A percentile compares a stretch with the other conserved stretches of the same genome.
phyloP scores from a whole-genome alignment of 2,797 vertebrate species.

The Aphelocoma californica region DNA sequence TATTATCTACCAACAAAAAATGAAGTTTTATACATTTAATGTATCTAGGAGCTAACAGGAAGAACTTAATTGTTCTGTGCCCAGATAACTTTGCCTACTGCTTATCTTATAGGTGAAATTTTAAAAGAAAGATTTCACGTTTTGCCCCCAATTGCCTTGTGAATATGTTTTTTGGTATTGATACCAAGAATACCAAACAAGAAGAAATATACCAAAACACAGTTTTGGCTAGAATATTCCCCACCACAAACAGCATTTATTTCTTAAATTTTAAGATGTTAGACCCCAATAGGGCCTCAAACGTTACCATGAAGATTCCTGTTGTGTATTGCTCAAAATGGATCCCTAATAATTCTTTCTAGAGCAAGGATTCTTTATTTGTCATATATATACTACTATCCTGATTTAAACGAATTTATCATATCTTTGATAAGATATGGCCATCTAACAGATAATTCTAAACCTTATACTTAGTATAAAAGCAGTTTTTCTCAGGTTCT shows the following conservation, averaged over 20 bases:
- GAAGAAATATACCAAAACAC: background rate
- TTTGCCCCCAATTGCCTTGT: background rate
- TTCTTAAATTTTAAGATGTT: background rate
- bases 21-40: background rate
- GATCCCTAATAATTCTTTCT: background rate
- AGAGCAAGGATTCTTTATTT: background rate
- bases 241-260: background rate
- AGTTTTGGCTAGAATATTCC: background rate
- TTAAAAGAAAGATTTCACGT: background rate
- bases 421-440: background rate
- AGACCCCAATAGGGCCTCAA: background rate
- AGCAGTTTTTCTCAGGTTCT: background rate
- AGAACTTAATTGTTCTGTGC: background rate
- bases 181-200: background rate
- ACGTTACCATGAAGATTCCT: accelerated
- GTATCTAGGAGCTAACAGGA: background rate
- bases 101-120: background rate
- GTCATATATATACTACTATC: background rate
- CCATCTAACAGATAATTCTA: background rate
- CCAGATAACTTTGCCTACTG: background rate
- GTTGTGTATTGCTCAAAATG: background rate
- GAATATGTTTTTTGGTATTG: background rate
- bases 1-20: background rate
- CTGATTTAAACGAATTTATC: background rate
- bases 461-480: background rate